Evolutionary conservation across 2,113 vertebrate species (phyloP).

Genomic region (Megaptera novaeangliae): DNA sequence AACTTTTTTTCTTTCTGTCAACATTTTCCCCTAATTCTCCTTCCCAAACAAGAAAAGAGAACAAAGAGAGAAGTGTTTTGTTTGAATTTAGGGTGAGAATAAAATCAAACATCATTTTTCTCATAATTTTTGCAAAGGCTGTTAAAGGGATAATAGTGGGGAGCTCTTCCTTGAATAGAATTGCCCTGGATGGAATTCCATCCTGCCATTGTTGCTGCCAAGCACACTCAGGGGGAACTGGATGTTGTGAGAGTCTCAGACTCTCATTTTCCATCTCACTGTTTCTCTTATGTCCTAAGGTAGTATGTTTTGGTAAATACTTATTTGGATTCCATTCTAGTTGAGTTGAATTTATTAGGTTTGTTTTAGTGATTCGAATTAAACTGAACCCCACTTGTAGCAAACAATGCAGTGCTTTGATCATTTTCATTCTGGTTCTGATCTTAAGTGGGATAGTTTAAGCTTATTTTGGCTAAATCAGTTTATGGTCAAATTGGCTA

Average conservation of each 20-base stretch:
- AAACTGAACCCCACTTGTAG: neutral
- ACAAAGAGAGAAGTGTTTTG: slow-evolving; percentile 6
- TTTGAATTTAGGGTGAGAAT: slow-evolving; percentile 41
- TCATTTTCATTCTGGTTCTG: slow-evolving; percentile 9
- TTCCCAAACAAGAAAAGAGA: slow-evolving; percentile 23
- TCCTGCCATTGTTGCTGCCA: slow-evolving; percentile 19
- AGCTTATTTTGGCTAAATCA: slow-evolving; percentile 25
- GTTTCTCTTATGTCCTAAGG: neutral
- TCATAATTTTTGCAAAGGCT: slow-evolving; percentile 10
- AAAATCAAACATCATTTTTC: slow-evolving; percentile 19
- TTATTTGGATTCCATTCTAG: neutral
- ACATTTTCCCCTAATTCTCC: neutral
- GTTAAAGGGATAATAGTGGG: neutral
- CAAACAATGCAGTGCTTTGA: neutral
- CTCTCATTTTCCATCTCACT: slow-evolving; percentile 21
- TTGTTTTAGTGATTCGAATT: neutral
- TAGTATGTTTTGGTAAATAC: neutral
- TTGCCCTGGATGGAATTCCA: neutral
- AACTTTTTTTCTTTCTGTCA: neutral
- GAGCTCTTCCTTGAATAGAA: slow-evolving; percentile 41
- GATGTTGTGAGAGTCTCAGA: neutral
- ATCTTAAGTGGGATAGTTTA: neutral
- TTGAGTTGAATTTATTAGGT: neutral
- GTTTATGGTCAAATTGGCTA: neutral
- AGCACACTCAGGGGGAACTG: neutral